phyloP scores from a whole-genome alignment of 1,140 invertebrate species.

The Tachypleus tridentatus region DNA sequence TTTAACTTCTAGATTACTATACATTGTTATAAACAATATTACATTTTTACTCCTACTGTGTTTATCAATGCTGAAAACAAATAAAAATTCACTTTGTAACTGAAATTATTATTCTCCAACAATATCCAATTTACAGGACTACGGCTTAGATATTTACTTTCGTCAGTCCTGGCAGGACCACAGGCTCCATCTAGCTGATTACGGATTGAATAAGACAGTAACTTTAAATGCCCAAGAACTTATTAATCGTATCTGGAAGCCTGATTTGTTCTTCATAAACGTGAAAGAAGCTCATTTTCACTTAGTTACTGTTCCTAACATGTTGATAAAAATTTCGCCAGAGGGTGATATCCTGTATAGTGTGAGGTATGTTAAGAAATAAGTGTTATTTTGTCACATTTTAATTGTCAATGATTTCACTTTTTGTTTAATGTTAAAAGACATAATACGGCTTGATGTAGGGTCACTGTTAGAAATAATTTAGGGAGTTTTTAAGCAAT shows the following conservation, averaged over 20 bases:
- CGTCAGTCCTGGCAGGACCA: conserved; percentile 32
- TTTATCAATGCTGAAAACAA: too few relatives aligned
- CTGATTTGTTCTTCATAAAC: conserved; percentile 37
- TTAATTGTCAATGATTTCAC: too few relatives aligned
- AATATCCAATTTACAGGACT: conserved; percentile 27
- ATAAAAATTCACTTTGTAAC: too few relatives aligned
- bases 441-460: too few relatives aligned
- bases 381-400: too few relatives aligned
- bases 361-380: conserved; percentile 29
- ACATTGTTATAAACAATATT: too few relatives aligned
- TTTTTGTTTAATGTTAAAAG: too few relatives aligned
- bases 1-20: too few relatives aligned
- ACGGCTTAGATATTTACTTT: conserved; percentile 31
- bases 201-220: conserved; percentile 18
- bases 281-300: conserved; percentile 37
- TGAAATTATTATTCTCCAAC: too few relatives aligned
- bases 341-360: conserved; percentile 35
- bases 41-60: too few relatives aligned
- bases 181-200: conserved; percentile 22
- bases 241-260: conserved; percentile 33
- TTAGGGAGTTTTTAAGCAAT: too few relatives aligned
- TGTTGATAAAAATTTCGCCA: conserved; percentile 33
- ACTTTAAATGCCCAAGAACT: conserved; percentile 25
- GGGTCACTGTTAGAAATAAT: too few relatives aligned
- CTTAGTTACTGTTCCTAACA: conserved; percentile 36